Evolutionary conservation across 2,113 vertebrate genomes (phyloP), one percentile per base, ranked within the genome.

Genomic region (Burhinus bistriatus): DNA sequence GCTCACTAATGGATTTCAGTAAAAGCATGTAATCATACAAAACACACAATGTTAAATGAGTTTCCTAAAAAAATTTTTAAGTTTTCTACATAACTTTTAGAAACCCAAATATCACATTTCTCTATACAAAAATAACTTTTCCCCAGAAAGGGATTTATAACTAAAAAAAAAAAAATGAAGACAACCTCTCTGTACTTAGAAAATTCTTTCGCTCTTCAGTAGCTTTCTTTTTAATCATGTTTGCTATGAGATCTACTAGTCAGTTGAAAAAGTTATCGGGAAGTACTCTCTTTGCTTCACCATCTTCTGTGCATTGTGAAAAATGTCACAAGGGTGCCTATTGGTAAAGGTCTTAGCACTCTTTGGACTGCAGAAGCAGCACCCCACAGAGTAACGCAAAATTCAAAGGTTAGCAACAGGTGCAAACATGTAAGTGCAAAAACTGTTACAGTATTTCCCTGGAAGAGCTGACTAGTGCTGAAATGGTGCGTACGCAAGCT

Each of bases 11-110:
- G 15, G 69, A 59, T 34, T 82, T 58, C 65, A 68, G 52, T 79
- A 84, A 81, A 89, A 94, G 51, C 25, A 58, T 30, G 42, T 64
- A 91, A 59, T 25, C 9, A 25, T 15, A 65, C 7, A 62, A 15
- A 91, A 75, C 9, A 20, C 4, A 44, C 25, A 68, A 44, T 0
- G 0, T 40, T 69, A 42, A 68, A 55, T 9, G 8, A 25, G 9
- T 72, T 47, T 78, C 47, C 27, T 12, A n/a, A 15, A 66, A 29
- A 47, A 30, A 7, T 15, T 18, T 42, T 75, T 65, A 30, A 10
- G 9, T 49, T 83, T 61, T 77, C 66, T 55, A 27, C 11, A 3
- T n/a, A 47, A 10, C 19, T 68, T 87, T 59, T 51, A 75, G 27
- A 78, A 96, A 75, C 1, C 0, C 25, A 84, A 22, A 44, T 66